phyloP scores from a whole-genome alignment of 2,113 vertebrate genomes.

The Phaethon lepturus region DNA sequence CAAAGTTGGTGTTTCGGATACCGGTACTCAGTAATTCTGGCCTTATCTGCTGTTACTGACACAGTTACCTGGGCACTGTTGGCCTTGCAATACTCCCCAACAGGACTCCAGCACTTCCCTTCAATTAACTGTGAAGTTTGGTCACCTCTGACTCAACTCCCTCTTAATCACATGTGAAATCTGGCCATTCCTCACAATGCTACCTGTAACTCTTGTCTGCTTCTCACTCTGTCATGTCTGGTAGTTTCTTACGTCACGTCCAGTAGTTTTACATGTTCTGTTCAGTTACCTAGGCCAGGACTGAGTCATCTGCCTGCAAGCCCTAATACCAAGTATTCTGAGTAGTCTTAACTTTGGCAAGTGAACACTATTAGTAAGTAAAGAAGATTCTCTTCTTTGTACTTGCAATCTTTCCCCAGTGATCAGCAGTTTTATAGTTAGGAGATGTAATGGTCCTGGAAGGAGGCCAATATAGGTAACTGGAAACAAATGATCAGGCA shows the following conservation, averaged over 20 bases:
- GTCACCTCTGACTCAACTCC: not conserved
- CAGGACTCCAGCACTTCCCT: not conserved
- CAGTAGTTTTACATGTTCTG: not conserved
- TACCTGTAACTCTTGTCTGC: not conserved
- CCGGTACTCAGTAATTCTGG: not conserved
- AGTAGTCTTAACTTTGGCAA: not conserved
- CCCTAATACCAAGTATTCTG: not conserved
- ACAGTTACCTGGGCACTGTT: not conserved
- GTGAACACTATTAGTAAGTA: not conserved
- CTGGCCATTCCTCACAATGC: not conserved
- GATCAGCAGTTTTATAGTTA: not conserved
- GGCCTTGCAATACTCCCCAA: not conserved
- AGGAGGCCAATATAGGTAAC: not conserved
- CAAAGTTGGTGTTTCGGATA: not conserved
- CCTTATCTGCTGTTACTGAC: not conserved
- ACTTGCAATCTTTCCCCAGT: not conserved
- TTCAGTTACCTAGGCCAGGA: not conserved
- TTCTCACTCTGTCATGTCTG: not conserved
- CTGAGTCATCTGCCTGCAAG: not conserved
- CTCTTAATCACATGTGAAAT: fast-evolving
- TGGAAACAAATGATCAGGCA: not conserved
- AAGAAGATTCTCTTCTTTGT: not conserved
- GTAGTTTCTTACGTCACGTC: not conserved
- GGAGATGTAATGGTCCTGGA: not conserved
- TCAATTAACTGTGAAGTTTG: not conserved